A percentile compares a stretch with the other conserved stretches of the same genome.
These are phyloP conservation scores for Brachyptera risi DNA, from an alignment of 2,888 invertebrate genomes.

Conservation along the genomic window DNA sequence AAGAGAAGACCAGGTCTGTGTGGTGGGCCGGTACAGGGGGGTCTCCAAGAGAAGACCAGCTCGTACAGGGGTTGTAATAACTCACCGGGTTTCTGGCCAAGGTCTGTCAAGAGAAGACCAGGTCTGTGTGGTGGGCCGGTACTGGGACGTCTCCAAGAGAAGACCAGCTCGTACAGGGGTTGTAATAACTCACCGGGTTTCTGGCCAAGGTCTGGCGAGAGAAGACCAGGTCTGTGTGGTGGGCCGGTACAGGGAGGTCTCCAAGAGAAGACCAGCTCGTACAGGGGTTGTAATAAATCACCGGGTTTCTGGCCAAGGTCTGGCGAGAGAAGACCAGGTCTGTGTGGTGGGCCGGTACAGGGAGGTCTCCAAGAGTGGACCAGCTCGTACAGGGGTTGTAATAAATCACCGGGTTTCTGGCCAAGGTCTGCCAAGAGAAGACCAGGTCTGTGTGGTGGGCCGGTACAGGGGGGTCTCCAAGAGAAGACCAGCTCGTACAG, in stretches of 20 bases:
- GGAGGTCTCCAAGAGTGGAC: too few species aligned
- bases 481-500: too few species aligned
- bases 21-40: slow-evolving; percentile 76
- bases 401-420: slow-evolving; percentile 65
- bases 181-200: slow-evolving; percentile 66
- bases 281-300: too few species aligned
- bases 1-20: slow-evolving; percentile 77
- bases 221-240: slow-evolving; percentile 76
- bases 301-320: slow-evolving; percentile 67
- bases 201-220: slow-evolving; percentile 78
- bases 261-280: too few species aligned
- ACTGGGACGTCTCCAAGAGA: slow-evolving; percentile 78
- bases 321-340: slow-evolving; percentile 86
- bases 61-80: too few species aligned
- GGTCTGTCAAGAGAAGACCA: slow-evolving; percentile 84
- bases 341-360: slow-evolving; percentile 71
- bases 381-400: too few species aligned
- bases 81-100: slow-evolving; percentile 69
- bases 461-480: slow-evolving; percentile 74
- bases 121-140: slow-evolving; percentile 69
- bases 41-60: too few species aligned
- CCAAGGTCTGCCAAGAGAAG: slow-evolving; percentile 81
- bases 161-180: too few species aligned
- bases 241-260: slow-evolving; percentile 73
- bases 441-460: slow-evolving; percentile 74